These are phyloP conservation scores for Acronicta leporina DNA, from an alignment of 2,888 invertebrate genomes.

Conservation along the genomic window DNA sequence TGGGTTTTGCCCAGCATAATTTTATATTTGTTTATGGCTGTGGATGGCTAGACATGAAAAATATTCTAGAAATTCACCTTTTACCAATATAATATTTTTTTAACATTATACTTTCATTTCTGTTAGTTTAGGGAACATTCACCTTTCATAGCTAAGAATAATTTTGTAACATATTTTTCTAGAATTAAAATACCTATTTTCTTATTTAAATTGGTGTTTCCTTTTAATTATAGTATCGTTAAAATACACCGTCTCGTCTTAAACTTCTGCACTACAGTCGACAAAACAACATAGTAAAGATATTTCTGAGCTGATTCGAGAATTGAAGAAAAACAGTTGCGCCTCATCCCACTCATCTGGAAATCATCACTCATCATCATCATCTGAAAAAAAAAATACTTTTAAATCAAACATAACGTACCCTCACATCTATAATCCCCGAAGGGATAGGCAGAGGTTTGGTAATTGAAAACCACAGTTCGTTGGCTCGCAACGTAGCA, in stretches of 20 bases:
- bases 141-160: conserved; percentile 46
- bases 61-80: not conserved
- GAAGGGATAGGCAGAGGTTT: no score
- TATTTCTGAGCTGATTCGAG: not conserved
- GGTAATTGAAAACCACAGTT: no score
- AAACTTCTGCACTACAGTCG: not conserved
- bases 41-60: not conserved
- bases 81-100: conserved; percentile 8
- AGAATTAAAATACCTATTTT: conserved; percentile 49
- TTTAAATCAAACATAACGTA: not conserved
- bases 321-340: conserved; percentile 10
- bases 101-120: conserved; percentile 11
- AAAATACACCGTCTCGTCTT: not conserved
- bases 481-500: no score
- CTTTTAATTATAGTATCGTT: conserved; percentile 22
- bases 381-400: not conserved
- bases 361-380: no score
- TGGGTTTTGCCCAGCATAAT: not conserved
- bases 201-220: conserved; percentile 42
- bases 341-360: not conserved
- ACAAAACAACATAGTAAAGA: not conserved
- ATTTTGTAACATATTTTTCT: conserved; percentile 61
- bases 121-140: conserved; percentile 31
- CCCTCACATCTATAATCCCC: no score
- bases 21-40: not conserved